phyloP scores from a whole-genome alignment of 2,797 vertebrate species.

The Cyprinodon diabolis region DNA sequence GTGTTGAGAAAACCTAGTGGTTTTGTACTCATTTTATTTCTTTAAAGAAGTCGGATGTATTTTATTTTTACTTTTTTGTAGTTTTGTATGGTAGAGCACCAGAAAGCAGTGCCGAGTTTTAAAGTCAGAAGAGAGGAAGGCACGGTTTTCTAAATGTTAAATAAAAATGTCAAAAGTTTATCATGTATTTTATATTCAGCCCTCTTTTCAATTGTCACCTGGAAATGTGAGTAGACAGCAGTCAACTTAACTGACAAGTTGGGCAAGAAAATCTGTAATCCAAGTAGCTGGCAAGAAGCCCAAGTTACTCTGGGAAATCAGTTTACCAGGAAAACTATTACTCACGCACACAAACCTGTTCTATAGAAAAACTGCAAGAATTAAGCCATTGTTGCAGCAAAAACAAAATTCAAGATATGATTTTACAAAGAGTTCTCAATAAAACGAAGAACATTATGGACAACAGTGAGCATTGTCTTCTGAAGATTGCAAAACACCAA shows the following conservation, averaged over 20 bases:
- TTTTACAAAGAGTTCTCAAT: too few relatives aligned
- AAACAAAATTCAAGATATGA: too few relatives aligned
- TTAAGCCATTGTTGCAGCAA: not conserved
- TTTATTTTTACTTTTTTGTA: not conserved
- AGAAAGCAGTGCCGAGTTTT: not conserved
- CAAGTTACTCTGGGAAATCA: not conserved
- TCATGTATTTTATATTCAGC: not conserved
- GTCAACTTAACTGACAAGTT: not conserved
- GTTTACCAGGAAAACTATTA: not conserved
- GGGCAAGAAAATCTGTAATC: not conserved
- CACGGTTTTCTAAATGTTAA: not conserved
- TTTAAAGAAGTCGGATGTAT: not conserved
- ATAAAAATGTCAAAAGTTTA: not conserved
- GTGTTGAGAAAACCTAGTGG: conserved; percentile 49
- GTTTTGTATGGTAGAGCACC: not conserved
- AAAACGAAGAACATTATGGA: too few relatives aligned
- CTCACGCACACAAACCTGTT: not conserved
- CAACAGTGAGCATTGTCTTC: too few relatives aligned
- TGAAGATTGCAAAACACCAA: too few relatives aligned
- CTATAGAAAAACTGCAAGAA: not conserved
- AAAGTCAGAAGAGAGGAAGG: not conserved
- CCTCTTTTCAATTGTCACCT: not conserved
- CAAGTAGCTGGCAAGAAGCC: not conserved
- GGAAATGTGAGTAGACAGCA: not conserved
- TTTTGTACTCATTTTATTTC: conserved; percentile 44